Base-by-base conservation (phyloP, 1,140 invertebrate genomes). In the Tetramorium parvispinum region DNA sequence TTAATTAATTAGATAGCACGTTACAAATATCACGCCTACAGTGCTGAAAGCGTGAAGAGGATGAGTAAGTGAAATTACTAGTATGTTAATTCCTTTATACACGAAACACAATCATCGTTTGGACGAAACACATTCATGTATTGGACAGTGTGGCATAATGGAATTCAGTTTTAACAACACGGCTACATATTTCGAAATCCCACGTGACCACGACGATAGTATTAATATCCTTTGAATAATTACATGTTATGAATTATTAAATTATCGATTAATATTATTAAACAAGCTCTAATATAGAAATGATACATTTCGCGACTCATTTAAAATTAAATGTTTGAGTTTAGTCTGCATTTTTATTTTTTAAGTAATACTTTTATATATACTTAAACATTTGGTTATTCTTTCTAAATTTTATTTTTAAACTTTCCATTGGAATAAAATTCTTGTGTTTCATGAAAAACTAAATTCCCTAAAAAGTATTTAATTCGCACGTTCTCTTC, bases 81-180 rank as follows among this genome's bases (percentile, higher is more conserved):
- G 18, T 83, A 83, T 49, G 13, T 46, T 83, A 83, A 83, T 73
- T 73, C 66, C 53, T 73, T 83, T 37, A 73, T 73, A 46, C 51
- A n/a, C 7, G 68, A 57, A 46, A 73, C 46, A 81, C n/a, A 27
- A 11, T 53, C 21, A 68, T 43, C 43, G 24, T 53, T 32, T 32
- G 32, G 3, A 32, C 32, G 32, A 32, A 32, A 18, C 16, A 40
- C 63, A 79, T 37, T 37, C 27, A 53, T 66, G 46, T 40, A 59
- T 83, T 10, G 79, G 24, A 27, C 8, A 57, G 27, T 71, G 13
- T 59, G 16, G 5, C 46, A 59, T 59, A 73, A 73, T 51, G 40
- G 24, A 83, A 73, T 83, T 73, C 68, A 46, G 16, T 73, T 83
- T 83, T 83, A 83, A 73, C 51, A 83, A 46, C 46, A 11, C 16